Evolutionary conservation across 2,113 vertebrate species (phyloP), one percentile per base, ranked within the genome.

Genomic region (Sinosuthora webbiana): DNA sequence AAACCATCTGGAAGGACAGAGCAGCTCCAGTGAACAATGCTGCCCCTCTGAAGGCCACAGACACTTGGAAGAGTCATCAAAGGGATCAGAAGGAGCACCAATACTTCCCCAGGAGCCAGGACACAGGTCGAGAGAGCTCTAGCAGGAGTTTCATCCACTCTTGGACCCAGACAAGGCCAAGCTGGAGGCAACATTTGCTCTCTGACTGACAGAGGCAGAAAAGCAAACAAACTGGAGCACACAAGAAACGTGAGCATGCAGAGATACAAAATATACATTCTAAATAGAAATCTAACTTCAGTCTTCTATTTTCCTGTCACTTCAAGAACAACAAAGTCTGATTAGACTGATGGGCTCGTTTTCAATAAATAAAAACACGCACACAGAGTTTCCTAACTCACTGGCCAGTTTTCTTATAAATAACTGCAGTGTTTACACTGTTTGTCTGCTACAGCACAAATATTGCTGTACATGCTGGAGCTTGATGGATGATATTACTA

Each of bases 361-460:
- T 86, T 42, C 41, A 74, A 65, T 56, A 89, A 89, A 92, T 62
- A 81, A 79, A 95, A 84, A 79, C 73, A 75, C 60, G 59, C 65
- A 76, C 37, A 11, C 8, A 52, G 37, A 65, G 30, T 70, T 86
- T 75, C 74, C 53, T 69, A 31, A 83, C 39, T 77, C 65, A 74
- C 42, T 52, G 37, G 80, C 62, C 82, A 73, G 53, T 65, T 80
- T 90, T 69, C 67, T 80, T 90, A 45, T 44, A 87, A 93, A 27
- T 70, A 50, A 37, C 49, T 33, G 37, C 31, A 80, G 45, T 83
- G 81, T 94, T 94, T 92, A 90, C 83, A 83, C 67, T 68, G 63
- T 81, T 91, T 83, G 24, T 73, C 94, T 89, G 44, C 84, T 31
- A 21, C 68, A 83, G 56, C 2, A 15, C 65, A 93, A 86, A 82